A percentile compares a stretch with the other conserved stretches of the same genome.
phyloP scores from a whole-genome alignment of 2,797 vertebrate genomes.

The Chaunax sp. region DNA sequence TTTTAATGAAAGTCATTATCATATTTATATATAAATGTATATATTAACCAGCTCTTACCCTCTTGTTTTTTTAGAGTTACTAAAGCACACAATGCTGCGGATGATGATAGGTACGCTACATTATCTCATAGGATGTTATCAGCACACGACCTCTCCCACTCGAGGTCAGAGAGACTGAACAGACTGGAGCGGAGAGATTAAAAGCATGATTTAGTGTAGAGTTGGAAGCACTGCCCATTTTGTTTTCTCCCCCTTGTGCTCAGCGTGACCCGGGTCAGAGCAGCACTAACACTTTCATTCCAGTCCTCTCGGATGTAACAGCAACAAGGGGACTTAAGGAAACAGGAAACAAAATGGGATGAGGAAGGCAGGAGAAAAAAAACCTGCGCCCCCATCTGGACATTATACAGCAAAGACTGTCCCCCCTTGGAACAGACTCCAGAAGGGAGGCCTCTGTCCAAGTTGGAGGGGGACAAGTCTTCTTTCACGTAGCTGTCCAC shows the following conservation, averaged over 20 bases:
- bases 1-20: conserved; percentile 62
- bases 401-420: conserved; percentile 51
- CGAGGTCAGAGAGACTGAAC: conserved; percentile 34
- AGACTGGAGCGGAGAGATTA: conserved; percentile 30
- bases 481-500: conserved; percentile 33
- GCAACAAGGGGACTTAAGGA: conserved; percentile 37
- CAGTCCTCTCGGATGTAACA: conserved; percentile 38
- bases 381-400: conserved; percentile 32
- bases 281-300: conserved; percentile 20
- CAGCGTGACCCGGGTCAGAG: conserved; percentile 21
- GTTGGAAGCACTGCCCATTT: conserved; percentile 64
- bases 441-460: conserved; percentile 46
- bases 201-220: conserved; percentile 25
- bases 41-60: conserved; percentile 60
- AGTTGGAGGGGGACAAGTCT: conserved; percentile 7
- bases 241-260: conserved; percentile 16
- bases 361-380: conserved; percentile 22
- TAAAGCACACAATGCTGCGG: conserved; percentile 50
- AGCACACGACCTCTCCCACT: conserved; percentile 37
- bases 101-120: conserved; percentile 47
- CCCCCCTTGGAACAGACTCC: conserved; percentile 80
- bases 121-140: conserved; percentile 52
- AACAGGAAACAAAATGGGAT: conserved; percentile 37
- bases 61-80: conserved; percentile 42
- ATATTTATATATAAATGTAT: conserved; percentile 63